These are phyloP conservation scores for Aegotheles bennettii DNA, from an alignment of 2,113 vertebrate genomes.

Conservation along the genomic window DNA sequence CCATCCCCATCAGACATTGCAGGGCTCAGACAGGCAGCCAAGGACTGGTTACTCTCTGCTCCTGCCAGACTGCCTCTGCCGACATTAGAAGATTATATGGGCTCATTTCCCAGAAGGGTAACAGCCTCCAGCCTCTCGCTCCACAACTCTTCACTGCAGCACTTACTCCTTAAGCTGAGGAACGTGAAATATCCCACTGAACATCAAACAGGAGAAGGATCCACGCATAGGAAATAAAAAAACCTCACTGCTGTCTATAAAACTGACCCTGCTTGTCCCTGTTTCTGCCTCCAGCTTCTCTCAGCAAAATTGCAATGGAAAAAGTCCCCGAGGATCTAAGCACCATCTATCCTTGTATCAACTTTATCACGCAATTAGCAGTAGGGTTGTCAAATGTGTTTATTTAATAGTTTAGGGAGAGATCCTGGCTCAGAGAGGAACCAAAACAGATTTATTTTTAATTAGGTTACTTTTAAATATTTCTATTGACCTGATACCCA, in stretches of 20 bases:
- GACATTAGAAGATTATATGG: neutral
- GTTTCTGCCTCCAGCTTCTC: neutral
- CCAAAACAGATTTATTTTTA: conserved; percentile 4
- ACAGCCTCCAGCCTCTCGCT: conserved; percentile 11
- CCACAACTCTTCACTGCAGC: neutral
- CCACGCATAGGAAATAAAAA: neutral
- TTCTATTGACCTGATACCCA: neutral
- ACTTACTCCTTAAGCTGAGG: neutral
- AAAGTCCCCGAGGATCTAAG: neutral
- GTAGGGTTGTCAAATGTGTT: neutral
- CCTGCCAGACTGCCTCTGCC: neutral
- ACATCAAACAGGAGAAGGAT: neutral
- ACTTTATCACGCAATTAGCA: neutral
- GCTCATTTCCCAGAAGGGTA: conserved; percentile 41
- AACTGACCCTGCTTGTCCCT: neutral
- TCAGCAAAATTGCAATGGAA: neutral
- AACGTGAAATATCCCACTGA: neutral
- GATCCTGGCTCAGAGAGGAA: neutral
- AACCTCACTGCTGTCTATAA: neutral
- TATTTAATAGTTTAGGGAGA: conserved; percentile 2
- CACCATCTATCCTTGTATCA: neutral
- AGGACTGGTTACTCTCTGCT: neutral
- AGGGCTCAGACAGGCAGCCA: neutral
- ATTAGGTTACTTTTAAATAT: neutral
- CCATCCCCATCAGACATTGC: neutral